Conservation (phyloP, 2,888 invertebrate species). For the Rhimphoctona megacephalus region DNA sequence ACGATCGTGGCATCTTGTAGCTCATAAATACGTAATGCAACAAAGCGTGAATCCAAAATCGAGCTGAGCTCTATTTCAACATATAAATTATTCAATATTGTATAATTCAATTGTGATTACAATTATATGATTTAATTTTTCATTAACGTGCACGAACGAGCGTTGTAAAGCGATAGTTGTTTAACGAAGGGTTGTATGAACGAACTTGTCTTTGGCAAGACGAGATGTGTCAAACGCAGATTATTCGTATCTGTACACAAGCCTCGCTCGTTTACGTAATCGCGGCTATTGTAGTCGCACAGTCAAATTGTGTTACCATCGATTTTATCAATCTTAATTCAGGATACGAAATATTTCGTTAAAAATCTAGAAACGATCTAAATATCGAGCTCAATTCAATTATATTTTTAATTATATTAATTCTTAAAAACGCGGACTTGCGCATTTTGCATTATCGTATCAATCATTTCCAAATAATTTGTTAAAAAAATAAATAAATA, state of each 20-base stretch:
- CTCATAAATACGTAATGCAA: background rate
- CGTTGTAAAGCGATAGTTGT: background rate
- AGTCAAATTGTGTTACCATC: slow-evolving; percentile 76
- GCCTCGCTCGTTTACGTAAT: slow-evolving; percentile 79
- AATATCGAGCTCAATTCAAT: too few species aligned
- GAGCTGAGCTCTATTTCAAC: background rate
- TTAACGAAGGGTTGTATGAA: slow-evolving; percentile 10
- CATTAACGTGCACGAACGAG: background rate
- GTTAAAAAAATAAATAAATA: too few species aligned
- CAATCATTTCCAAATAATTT: too few species aligned
- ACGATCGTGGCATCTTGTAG: background rate
- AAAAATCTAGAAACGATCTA: background rate
- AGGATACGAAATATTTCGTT: background rate
- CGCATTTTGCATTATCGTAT: too few species aligned
- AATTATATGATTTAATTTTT: background rate
- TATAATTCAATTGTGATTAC: background rate
- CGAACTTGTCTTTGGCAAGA: slow-evolving; percentile 74
- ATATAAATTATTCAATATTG: background rate
- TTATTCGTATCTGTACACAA: slow-evolving; percentile 63
- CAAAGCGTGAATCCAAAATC: background rate
- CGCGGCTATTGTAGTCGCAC: slow-evolving; percentile 57
- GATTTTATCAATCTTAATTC: background rate
- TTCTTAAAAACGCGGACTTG: too few species aligned
- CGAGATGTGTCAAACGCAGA: slow-evolving; percentile 79
- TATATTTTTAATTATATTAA: too few species aligned